Conservation (phyloP, 2,888 invertebrate genomes). For the Eupelmus urozonus region DNA sequence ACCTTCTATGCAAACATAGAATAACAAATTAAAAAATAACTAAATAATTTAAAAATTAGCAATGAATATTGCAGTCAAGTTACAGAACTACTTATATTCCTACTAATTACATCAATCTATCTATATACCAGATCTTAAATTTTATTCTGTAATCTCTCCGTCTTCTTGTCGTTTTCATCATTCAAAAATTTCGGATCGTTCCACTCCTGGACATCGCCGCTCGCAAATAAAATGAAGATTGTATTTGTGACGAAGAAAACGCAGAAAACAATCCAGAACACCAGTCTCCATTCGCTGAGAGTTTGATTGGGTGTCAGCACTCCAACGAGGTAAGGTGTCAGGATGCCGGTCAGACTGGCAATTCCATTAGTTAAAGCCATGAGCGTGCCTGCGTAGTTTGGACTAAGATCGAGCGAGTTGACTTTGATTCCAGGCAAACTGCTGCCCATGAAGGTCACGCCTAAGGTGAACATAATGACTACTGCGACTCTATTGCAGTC, state of each 20-base stretch:
- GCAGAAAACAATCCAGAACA: slow-evolving; percentile 88
- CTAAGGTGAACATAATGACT: slow-evolving; percentile 77
- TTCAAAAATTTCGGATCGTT: slow-evolving; percentile 80
- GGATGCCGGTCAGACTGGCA: slow-evolving; percentile 85
- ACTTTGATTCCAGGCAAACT: slow-evolving; percentile 79
- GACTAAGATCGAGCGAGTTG: slow-evolving; percentile 78
- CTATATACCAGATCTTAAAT: background rate
- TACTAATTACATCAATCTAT: slow-evolving; percentile 11
- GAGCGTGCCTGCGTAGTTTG: slow-evolving; percentile 78
- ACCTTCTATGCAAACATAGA: background rate
- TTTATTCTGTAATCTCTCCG: slow-evolving; percentile 18
- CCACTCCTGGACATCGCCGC: slow-evolving; percentile 88
- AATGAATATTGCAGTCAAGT: background rate
- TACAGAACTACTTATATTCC: slow-evolving; percentile 1
- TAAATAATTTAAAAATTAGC: slow-evolving; percentile 19
- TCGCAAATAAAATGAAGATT: slow-evolving; percentile 84
- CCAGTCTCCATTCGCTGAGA: slow-evolving; percentile 84
- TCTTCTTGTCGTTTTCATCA: slow-evolving; percentile 42
- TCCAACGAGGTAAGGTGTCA: slow-evolving; percentile 84
- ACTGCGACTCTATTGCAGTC: slow-evolving; percentile 76
- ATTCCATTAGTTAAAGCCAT: slow-evolving; percentile 81
- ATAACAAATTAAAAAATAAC: background rate
- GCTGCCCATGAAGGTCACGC: slow-evolving; percentile 78
- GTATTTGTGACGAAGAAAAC: slow-evolving; percentile 84
- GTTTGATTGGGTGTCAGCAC: slow-evolving; percentile 78